These are phyloP conservation scores for Sylvia borin DNA, from an alignment of 2,797 vertebrate genomes.

Conservation along the genomic window DNA sequence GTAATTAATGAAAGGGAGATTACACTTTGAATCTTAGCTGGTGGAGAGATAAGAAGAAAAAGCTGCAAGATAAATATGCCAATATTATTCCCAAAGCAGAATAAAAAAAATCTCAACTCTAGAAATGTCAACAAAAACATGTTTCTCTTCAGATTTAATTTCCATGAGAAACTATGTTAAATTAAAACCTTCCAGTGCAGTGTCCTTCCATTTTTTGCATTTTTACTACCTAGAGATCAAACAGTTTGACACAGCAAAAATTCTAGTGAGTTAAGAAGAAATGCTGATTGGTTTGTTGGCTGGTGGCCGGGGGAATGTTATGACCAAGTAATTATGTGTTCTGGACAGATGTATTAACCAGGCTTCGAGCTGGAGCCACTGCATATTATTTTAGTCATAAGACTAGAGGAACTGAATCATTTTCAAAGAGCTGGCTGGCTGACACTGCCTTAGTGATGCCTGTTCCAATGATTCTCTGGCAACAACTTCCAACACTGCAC, in stretches of 20 bases:
- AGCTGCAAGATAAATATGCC: background rate
- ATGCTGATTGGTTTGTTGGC: slow-evolving; percentile 85
- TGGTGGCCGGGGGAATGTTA: slow-evolving; percentile 86
- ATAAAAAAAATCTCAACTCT: slow-evolving; percentile 67
- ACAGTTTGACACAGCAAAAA: slow-evolving; percentile 87
- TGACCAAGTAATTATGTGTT: slow-evolving; percentile 88
- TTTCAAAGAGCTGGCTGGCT: slow-evolving; percentile 82
- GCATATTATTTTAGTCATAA: slow-evolving; percentile 90
- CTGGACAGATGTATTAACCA: slow-evolving; percentile 94
- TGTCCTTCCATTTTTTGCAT: slow-evolving; percentile 77
- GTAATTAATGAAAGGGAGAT: background rate
- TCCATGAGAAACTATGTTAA: slow-evolving; percentile 77
- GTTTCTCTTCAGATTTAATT: slow-evolving; percentile 78
- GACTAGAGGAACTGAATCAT: slow-evolving; percentile 81
- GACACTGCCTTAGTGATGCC: slow-evolving; percentile 76
- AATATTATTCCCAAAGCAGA: slow-evolving; percentile 1
- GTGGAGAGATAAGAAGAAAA: background rate
- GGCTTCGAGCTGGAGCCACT: slow-evolving; percentile 89
- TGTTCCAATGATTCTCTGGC: slow-evolving; percentile 81
- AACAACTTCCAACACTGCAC: slow-evolving; percentile 79
- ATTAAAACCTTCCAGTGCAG: slow-evolving; percentile 79
- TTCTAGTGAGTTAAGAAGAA: slow-evolving; percentile 79
- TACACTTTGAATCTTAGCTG: background rate
- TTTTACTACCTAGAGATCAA: slow-evolving; percentile 86
- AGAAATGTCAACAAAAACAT: slow-evolving; percentile 69